These are phyloP conservation scores for Actenoides lindsayi DNA, from an alignment of 2,113 vertebrate genomes.

Conservation along the genomic window DNA sequence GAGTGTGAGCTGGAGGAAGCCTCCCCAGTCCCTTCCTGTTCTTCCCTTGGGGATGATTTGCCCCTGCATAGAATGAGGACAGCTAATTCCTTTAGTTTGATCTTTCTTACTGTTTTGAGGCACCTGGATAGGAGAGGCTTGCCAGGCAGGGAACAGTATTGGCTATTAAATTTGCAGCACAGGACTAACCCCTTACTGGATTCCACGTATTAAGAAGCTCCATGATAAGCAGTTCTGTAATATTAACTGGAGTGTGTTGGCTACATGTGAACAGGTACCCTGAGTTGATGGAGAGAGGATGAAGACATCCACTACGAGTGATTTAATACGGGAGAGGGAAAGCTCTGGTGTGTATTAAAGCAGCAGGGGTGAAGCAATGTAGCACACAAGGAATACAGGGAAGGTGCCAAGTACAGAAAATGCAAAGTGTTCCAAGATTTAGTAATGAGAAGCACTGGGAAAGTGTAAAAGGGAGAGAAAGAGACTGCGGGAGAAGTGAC, in stretches of 20 bases:
- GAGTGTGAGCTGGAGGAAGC: background rate
- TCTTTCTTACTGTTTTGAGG: background rate
- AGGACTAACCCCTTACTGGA: background rate
- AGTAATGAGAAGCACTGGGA: background rate
- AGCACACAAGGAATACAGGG: background rate
- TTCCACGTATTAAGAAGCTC: background rate
- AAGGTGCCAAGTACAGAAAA: background rate
- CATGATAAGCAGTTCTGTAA: fast-evolving
- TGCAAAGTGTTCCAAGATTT: background rate
- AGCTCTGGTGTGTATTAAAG: background rate
- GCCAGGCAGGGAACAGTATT: background rate
- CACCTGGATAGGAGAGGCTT: background rate
- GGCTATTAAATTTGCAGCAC: background rate
- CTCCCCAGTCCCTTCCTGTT: background rate
- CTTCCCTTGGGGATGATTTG: background rate
- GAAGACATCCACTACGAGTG: background rate
- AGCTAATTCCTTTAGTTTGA: background rate
- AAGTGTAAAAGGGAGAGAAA: background rate
- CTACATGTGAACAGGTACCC: background rate
- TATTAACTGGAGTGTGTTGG: background rate
- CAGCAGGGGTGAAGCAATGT: background rate
- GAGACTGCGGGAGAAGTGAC: background rate
- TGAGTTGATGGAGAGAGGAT: background rate
- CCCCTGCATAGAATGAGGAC: background rate
- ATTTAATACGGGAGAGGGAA: background rate